Evolutionary conservation across 2,888 invertebrate genomes (phyloP).

Genomic region (Ormyrus thymus): DNA sequence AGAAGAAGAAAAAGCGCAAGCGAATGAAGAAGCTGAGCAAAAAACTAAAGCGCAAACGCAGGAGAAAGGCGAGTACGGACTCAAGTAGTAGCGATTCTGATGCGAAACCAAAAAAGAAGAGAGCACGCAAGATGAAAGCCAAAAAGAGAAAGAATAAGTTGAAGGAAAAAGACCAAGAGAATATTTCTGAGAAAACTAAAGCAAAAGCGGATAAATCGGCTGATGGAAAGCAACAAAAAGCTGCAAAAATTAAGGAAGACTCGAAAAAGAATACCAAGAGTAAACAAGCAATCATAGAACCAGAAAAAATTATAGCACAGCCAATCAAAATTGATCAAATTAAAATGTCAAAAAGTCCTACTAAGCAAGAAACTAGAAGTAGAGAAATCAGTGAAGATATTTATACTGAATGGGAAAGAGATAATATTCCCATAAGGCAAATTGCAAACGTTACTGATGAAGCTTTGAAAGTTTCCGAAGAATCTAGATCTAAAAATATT

Average conservation of each 20-base stretch:
- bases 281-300: constrained; percentile 25
- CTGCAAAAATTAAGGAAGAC: constrained; percentile 52
- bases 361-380: constrained; percentile 24
- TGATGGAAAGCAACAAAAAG: constrained; percentile 34
- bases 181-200: constrained; percentile 53
- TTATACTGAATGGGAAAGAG: constrained; percentile 60
- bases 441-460: constrained; percentile 20
- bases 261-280: constrained; percentile 40
- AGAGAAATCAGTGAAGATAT: constrained; percentile 54
- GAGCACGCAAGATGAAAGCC: constrained; percentile 32
- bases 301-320: background rate
- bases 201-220: constrained; percentile 52
- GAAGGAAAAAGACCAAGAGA: constrained; percentile 33
- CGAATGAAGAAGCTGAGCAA: constrained; percentile 60
- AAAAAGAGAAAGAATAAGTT: constrained; percentile 57
- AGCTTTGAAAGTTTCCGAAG: constrained; percentile 3
- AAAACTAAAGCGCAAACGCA: constrained; percentile 65
- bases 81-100: constrained; percentile 69
- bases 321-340: constrained; percentile 22
- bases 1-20: constrained; percentile 65
- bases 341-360: constrained; percentile 23
- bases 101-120: constrained; percentile 54
- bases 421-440: constrained; percentile 46
- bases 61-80: constrained; percentile 61
- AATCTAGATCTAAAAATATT: constrained; percentile 8